Base-by-base conservation (phyloP, 1,140 invertebrate genomes). In the Drosophila arawakana region DNA sequence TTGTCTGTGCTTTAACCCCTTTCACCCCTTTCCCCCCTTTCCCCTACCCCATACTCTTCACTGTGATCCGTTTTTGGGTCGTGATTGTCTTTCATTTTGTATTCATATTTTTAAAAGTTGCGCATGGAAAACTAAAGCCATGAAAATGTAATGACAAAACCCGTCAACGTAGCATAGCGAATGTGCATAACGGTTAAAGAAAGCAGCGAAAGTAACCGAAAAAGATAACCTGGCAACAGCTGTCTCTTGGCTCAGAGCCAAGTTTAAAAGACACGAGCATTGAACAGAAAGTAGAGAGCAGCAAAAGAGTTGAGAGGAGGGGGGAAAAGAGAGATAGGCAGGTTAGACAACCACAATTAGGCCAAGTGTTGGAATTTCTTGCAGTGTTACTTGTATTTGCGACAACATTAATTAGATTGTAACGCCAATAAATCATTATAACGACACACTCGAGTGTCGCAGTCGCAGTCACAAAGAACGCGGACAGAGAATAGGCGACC, bases 391-490 rank as follows among this genome's bases (percentile, higher is more conserved):
- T 67, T 55, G 49, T 35, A 30, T 52, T 39, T 35, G 80, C 80
- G 71, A 81, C 75, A 78, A 71, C 84, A 89, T 89, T 89, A 89
- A 89, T 89, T 89, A 90, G 85, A 84, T 84, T 90, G 77, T 63
- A 67, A 74, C 74, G 78, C 54, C 66, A 65, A 89, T 78, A 90
- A 89, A 90, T 89, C 84, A 89, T 89, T 89, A 63, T 69, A 89
- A 89, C 66, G 81, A 70, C 81, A 81, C 84, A 66, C 84, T 30
- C 25, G 25, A 30, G 35, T 76, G 75, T 65, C 18, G 18, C 18
- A 15, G 80, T 15, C 66, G 49, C 35, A 44, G 11, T 13, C 11
- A 34, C 21, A 46, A 44, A 7, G 21, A 6, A 3, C 21, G 61
- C 10, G 30, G 34, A 10, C 7, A 3, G 50, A 34, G 47, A 11